phyloP scores from a whole-genome alignment of 2,888 invertebrate genomes.

The Latrodectus hesperus region DNA sequence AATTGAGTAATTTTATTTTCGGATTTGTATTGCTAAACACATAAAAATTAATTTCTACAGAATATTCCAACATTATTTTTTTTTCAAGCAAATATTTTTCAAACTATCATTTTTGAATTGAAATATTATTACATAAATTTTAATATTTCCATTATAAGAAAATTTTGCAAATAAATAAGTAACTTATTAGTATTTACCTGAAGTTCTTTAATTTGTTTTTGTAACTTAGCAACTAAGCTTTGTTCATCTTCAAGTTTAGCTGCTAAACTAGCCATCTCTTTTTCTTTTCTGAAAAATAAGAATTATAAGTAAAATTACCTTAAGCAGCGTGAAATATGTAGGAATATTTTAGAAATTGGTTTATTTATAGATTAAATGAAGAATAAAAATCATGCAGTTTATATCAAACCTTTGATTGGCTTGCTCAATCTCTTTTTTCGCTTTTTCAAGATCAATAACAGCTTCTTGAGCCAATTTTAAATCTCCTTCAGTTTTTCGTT shows the following conservation, averaged over 20 bases:
- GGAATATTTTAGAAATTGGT: background rate
- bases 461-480: conserved; percentile 98
- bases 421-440: conserved; percentile 98
- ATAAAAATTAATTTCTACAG: too few relatives aligned
- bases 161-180: too few relatives aligned
- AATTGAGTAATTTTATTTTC: too few relatives aligned
- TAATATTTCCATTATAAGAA: too few relatives aligned
- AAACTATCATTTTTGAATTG: too few relatives aligned
- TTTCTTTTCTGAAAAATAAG: conserved; percentile 86
- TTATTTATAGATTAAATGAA: background rate
- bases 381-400: background rate
- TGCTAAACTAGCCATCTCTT: conserved; percentile 95
- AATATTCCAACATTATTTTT: too few relatives aligned
- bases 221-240: conserved; percentile 95
- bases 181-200: conserved; percentile 77
- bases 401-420: conserved; percentile 84
- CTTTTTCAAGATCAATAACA: conserved; percentile 96
- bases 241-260: conserved; percentile 99
- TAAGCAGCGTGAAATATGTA: background rate
- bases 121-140: too few relatives aligned
- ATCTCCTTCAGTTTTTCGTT: conserved; percentile 99
- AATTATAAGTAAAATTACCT: background rate
- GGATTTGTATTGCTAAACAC: too few relatives aligned
- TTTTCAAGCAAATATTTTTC: too few relatives aligned
- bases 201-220: conserved; percentile 99